Base-by-base conservation (phyloP, 1,140 invertebrate species). In the Drosophila willistoni region DNA sequence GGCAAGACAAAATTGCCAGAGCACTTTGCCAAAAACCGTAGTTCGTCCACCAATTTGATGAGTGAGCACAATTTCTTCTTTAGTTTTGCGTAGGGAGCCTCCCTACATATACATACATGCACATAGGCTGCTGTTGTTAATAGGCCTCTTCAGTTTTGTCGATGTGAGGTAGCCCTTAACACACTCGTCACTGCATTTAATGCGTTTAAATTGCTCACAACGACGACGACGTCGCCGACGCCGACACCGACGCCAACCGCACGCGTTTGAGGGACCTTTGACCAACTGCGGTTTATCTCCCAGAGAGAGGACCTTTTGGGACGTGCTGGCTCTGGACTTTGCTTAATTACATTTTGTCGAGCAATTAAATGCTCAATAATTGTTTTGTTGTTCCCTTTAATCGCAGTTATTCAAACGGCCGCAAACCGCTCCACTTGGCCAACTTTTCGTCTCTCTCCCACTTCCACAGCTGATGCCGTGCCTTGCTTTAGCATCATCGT, bases 331-430 rank as follows among this genome's bases (percentile, higher is more conserved):
- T 12, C 36, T 39, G 3, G 36, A 77, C 84, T 89, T 87, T 64
- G 77, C 83, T 87, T 87, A 87, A 87, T 87, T 87, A 89, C 84
- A 89, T 89, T 87, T 79, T 83, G 83, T 89, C 80, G 73, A 89
- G 83, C 79, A 87, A 89, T 87, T 87, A 87, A 87, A 87, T 80
- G 84, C 83, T 87, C 83, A 87, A 87, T 87, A 87, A 87, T 87
- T 87, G 83, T 87, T 87, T 87, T 87, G 84, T 87, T 80, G 73
- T 22, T 51, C 66, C 82, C 82, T 86, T 86, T 79, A 86, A 86
- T 79, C 73, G 73, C 83, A 89, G 84, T 87, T 87, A 87, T 87
- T 87, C 84, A 82, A 84, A 82, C 76, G 73, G 64, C 65, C 54
- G 61, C 68, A 66, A 56, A 44, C 71, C 36, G 47, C 36, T 64